Evolutionary conservation across 2,113 vertebrate genomes (phyloP).

Genomic region (Anthoscopus minutus): DNA sequence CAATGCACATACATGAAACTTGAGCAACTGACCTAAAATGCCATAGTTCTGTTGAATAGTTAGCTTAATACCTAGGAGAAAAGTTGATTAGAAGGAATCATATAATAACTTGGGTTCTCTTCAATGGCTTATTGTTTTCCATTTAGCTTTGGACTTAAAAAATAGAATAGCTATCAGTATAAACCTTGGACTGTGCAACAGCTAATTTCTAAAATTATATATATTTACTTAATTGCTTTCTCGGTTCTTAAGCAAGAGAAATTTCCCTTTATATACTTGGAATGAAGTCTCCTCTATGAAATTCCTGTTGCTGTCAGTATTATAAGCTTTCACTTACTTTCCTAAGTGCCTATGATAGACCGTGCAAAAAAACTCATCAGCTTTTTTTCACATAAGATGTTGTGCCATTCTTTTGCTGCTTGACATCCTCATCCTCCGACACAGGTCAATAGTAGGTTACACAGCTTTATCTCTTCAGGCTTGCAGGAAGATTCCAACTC

Average conservation of each 20-base stretch:
- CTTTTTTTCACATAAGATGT: background rate
- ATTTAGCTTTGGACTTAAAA: background rate
- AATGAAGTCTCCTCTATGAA: background rate
- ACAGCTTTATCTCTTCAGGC: background rate
- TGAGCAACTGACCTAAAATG: background rate
- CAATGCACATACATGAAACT: background rate
- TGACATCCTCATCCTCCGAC: background rate
- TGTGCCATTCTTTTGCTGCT: background rate
- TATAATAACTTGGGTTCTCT: background rate
- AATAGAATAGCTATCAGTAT: background rate
- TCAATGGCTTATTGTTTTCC: constrained; percentile 10
- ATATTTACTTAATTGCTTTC: background rate
- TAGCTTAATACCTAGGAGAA: background rate
- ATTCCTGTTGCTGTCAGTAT: background rate
- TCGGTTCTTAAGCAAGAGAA: background rate
- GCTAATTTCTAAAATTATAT: background rate
- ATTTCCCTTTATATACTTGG: background rate
- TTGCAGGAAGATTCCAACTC: background rate
- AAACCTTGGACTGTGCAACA: background rate
- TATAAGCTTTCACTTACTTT: background rate
- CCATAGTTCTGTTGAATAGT: background rate
- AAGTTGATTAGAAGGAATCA: background rate
- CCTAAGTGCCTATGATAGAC: background rate
- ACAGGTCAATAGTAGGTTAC: background rate
- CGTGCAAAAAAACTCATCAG: background rate